These are phyloP conservation scores for Lamprologus ornatipinnis DNA, from an alignment of 2,113 vertebrate genomes.

Conservation along the genomic window DNA sequence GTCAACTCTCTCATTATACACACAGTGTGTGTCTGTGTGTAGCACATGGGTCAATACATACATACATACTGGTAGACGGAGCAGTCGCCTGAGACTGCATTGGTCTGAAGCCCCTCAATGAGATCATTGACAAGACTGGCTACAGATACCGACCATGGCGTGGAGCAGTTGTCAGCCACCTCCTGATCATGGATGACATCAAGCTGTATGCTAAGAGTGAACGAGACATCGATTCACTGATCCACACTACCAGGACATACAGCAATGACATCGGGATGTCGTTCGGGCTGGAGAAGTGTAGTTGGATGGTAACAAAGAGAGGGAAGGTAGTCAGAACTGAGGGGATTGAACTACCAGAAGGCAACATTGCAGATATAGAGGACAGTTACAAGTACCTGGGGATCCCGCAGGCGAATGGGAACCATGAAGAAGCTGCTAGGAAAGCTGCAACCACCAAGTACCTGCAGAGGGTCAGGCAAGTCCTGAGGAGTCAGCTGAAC, in stretches of 20 bases:
- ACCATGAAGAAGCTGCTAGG: fast-evolving
- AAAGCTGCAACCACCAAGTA: not conserved
- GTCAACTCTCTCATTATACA: not conserved
- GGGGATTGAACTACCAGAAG: fast-evolving
- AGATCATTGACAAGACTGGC: fast-evolving
- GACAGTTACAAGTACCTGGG: fast-evolving
- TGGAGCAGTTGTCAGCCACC: not conserved
- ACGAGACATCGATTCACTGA: not conserved
- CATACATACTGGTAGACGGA: not conserved
- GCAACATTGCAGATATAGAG: not conserved
- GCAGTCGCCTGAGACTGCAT: not conserved
- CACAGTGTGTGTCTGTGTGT: not conserved
- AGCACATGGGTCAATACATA: fast-evolving
- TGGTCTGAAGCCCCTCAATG: not conserved
- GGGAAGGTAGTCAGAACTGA: not conserved
- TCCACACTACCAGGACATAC: fast-evolving
- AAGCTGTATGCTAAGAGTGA: not conserved
- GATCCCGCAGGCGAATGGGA: fast-evolving
- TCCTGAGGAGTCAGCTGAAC: not conserved
- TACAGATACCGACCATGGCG: not conserved
- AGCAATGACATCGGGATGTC: fast-evolving
- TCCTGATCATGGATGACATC: fast-evolving
- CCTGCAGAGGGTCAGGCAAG: not conserved
- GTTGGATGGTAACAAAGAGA: not conserved
- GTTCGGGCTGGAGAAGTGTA: not conserved